Evolutionary conservation across 2,113 vertebrate genomes (phyloP).

Genomic region (Tylochromis polylepis): DNA sequence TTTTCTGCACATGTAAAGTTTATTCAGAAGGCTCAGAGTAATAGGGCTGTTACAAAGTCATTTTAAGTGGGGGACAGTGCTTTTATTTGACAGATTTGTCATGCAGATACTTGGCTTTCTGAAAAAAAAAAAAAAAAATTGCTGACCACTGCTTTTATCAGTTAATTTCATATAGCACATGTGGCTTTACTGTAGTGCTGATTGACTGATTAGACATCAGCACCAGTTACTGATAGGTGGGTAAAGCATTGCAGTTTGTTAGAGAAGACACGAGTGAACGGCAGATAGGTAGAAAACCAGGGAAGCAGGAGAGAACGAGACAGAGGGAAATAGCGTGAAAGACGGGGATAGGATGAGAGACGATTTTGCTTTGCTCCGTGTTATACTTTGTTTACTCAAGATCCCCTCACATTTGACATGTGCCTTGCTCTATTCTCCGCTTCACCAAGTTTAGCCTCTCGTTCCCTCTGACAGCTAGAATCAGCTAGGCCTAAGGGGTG

Average conservation of each 20-base stretch:
- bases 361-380: constrained; percentile 57
- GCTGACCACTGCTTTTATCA: constrained; percentile 18
- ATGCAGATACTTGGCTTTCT: background rate
- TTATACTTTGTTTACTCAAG: constrained; percentile 70
- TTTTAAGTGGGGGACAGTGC: background rate
- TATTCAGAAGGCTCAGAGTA: constrained; percentile 7
- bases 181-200: constrained; percentile 3
- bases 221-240: constrained; percentile 20
- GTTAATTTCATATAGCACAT: background rate
- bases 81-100: background rate
- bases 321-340: constrained; percentile 37
- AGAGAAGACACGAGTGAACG: background rate
- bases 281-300: constrained; percentile 4
- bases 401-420: constrained; percentile 71
- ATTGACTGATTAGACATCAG: constrained; percentile 39
- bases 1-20: background rate
- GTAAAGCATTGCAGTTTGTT: constrained; percentile 22
- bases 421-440: constrained; percentile 68
- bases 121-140: background rate
- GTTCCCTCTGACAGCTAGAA: constrained; percentile 62
- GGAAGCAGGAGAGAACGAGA: background rate
- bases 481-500: constrained; percentile 46
- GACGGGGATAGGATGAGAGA: constrained; percentile 46
- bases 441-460: constrained; percentile 66
- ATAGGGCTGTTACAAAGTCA: background rate